These are phyloP conservation scores for Sylvilagus bachmani DNA, from an alignment of 2,113 vertebrate species.

Conservation along the genomic window DNA sequence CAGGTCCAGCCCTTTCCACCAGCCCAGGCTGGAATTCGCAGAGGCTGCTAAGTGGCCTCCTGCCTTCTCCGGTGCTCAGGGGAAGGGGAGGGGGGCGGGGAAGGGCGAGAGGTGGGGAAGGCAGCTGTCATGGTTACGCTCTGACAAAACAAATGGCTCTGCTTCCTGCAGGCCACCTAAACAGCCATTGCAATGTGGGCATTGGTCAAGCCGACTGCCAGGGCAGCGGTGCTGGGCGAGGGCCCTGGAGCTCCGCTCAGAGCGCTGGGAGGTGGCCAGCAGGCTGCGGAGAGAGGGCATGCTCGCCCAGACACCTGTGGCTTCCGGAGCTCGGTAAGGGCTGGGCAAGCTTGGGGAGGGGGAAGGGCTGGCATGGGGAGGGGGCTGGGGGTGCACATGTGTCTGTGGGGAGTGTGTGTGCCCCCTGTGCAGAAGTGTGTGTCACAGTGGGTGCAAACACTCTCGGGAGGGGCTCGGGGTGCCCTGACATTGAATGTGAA, in stretches of 20 bases:
- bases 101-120: neutral
- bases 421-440: neutral
- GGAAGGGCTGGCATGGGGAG: neutral
- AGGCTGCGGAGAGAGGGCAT: neutral
- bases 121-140: constrained; percentile 94
- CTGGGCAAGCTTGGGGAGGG: neutral
- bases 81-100: constrained; percentile 61
- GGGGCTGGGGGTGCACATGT: too few species aligned
- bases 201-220: constrained; percentile 64
- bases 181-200: constrained; percentile 83
- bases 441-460: neutral
- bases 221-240: constrained; percentile 8
- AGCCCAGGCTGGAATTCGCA: constrained; percentile 49
- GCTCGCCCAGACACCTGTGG: constrained; percentile 64
- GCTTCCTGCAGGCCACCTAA: constrained; percentile 87
- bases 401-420: neutral
- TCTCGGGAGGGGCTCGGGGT: neutral
- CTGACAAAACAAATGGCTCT: constrained; percentile 91
- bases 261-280: neutral
- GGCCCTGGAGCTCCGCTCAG: neutral
- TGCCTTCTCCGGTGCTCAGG: constrained; percentile 54
- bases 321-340: constrained; percentile 80
- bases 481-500: neutral
- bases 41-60: constrained; percentile 70
- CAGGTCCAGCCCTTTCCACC: neutral